These are phyloP conservation scores for Myopa testacea DNA, from an alignment of 2,888 invertebrate genomes.

Conservation along the genomic window DNA sequence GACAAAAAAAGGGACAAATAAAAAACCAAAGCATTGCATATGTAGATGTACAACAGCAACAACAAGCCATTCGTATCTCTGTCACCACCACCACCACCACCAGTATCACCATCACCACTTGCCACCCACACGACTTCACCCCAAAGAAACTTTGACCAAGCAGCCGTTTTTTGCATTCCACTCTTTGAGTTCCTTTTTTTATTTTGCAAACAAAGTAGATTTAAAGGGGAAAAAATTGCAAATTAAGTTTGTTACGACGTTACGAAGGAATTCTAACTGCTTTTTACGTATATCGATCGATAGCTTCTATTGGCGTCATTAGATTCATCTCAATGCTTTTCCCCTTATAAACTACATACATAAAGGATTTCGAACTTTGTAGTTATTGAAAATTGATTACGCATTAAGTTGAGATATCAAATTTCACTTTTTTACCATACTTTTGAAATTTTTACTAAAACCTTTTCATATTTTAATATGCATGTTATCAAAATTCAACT, in stretches of 20 bases:
- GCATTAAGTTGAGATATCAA: constrained; percentile 16
- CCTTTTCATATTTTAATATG: too few species aligned
- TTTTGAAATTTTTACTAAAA: too few species aligned
- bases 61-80: not conserved
- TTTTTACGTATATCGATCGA: constrained; percentile 7
- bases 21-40: constrained; percentile 6
- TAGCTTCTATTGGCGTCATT: constrained; percentile 28
- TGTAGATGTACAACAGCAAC: too few species aligned
- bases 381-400: constrained; percentile 17
- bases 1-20: not conserved
- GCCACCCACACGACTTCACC: not conserved
- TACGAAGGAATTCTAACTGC: constrained; percentile 63
- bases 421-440: not conserved
- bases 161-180: constrained; percentile 22
- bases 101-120: not conserved
- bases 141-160: constrained; percentile 19
- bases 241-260: constrained; percentile 63
- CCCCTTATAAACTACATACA: not conserved
- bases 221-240: constrained; percentile 55
- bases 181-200: constrained; percentile 41
- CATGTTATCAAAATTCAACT: too few species aligned
- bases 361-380: constrained; percentile 15
- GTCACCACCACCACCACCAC: too few species aligned
- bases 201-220: constrained; percentile 55
- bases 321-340: constrained; percentile 25